Evolutionary conservation across 2,797 vertebrate genomes (phyloP).

Genomic region (Fratercula arctica): DNA sequence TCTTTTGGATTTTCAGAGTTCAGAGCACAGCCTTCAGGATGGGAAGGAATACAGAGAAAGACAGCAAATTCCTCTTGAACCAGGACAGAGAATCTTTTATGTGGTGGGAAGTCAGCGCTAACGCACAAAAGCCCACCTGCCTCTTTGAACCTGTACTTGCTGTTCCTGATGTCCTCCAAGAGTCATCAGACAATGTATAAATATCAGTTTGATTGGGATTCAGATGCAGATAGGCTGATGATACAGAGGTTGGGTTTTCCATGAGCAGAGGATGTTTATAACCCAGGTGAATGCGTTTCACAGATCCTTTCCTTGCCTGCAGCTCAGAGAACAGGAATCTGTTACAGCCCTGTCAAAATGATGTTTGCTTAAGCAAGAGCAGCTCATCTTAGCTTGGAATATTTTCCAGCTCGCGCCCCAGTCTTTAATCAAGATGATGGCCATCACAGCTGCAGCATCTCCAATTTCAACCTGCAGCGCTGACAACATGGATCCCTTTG

Average conservation of each 20-base stretch:
- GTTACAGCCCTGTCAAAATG: neutral
- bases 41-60: neutral
- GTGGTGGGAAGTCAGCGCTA: accelerated
- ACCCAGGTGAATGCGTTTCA: neutral
- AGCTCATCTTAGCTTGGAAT: neutral
- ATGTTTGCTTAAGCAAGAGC: neutral
- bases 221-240: neutral
- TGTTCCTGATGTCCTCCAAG: neutral
- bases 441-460: neutral
- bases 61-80: neutral
- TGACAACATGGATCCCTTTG: neutral
- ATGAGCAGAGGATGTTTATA: neutral
- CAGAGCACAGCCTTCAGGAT: neutral
- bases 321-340: neutral
- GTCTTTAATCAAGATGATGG: neutral
- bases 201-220: neutral
- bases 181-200: neutral
- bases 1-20: neutral
- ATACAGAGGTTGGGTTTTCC: neutral
- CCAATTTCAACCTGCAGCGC: neutral
- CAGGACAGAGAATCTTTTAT: neutral
- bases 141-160: neutral
- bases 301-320: neutral
- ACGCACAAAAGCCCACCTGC: neutral
- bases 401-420: neutral